These are phyloP conservation scores for Yoshiicerus persimilis DNA, from an alignment of 1,140 invertebrate species.

Conservation along the genomic window DNA sequence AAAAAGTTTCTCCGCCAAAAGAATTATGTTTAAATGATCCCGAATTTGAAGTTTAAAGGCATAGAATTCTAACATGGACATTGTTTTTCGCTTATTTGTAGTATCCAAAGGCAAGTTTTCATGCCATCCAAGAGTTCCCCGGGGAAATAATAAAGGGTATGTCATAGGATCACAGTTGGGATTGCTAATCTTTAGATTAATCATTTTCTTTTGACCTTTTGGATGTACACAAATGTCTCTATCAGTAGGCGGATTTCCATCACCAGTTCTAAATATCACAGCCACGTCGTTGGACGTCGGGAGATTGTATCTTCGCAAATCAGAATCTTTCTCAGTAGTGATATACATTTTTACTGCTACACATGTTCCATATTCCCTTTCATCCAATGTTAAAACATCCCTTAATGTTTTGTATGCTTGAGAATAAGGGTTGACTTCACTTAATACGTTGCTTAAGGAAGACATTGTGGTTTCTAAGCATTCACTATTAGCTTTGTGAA, in stretches of 20 bases:
- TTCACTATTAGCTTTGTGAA: not conserved
- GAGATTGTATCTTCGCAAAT: conserved; percentile 22
- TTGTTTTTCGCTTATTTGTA: not conserved
- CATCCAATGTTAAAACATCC: not conserved
- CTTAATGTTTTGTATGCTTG: conserved; percentile 13
- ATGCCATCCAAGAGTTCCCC: conserved; percentile 54
- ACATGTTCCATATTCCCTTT: not conserved
- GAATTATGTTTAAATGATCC: not conserved
- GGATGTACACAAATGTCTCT: conserved; percentile 27
- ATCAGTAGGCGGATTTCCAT: conserved; percentile 32
- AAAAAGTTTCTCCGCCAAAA: not conserved
- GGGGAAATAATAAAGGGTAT: conserved; percentile 57
- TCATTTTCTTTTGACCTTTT: not conserved
- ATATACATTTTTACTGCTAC: not conserved
- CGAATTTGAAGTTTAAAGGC: not conserved
- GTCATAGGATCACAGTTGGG: conserved; percentile 54
- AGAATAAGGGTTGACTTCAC: conserved; percentile 1
- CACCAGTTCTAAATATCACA: conserved; percentile 15
- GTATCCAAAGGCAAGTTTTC: not conserved
- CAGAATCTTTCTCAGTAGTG: not conserved
- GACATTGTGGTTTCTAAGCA: not conserved
- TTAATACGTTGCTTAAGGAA: not conserved
- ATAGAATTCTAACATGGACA: not conserved
- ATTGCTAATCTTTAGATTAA: not conserved
- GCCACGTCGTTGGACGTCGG: conserved; percentile 50